Evolutionary conservation across 2,113 vertebrate genomes (phyloP).

Genomic region (Labrus mixtus): DNA sequence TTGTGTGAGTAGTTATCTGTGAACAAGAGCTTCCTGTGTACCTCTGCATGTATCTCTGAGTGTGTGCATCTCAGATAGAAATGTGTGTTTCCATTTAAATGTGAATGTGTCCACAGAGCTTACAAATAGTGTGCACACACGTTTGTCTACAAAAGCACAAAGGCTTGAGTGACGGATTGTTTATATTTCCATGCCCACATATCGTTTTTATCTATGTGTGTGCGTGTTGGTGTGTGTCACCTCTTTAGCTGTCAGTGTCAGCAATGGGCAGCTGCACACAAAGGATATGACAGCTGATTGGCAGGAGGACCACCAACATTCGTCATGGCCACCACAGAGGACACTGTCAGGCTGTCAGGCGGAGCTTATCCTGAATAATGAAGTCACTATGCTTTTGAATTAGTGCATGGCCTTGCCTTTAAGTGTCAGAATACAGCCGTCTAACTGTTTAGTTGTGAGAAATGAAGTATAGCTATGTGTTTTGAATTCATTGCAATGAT

Average conservation of each 20-base stretch:
- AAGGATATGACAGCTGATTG: constrained; percentile 69
- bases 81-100: neutral
- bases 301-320: constrained; percentile 59
- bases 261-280: constrained; percentile 37
- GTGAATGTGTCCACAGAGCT: neutral
- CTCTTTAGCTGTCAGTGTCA: constrained; percentile 54
- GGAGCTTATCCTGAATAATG: constrained; percentile 11
- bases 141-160: constrained; percentile 16
- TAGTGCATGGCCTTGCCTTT: neutral
- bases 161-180: constrained; percentile 23
- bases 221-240: constrained; percentile 34
- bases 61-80: neutral
- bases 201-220: neutral
- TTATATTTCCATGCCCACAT: constrained; percentile 21
- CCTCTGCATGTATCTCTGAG: neutral
- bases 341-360: constrained; percentile 45
- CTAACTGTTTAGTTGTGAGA: neutral
- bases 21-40: no score
- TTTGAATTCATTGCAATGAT: no score
- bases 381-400: constrained; percentile 14
- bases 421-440: neutral
- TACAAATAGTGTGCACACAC: neutral
- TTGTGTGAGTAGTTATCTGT: no score
- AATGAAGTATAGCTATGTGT: no score
- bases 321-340: constrained; percentile 55